These are phyloP conservation scores for Oncopodura yosiiana DNA, from an alignment of 1,140 invertebrate species.

Conservation along the genomic window DNA sequence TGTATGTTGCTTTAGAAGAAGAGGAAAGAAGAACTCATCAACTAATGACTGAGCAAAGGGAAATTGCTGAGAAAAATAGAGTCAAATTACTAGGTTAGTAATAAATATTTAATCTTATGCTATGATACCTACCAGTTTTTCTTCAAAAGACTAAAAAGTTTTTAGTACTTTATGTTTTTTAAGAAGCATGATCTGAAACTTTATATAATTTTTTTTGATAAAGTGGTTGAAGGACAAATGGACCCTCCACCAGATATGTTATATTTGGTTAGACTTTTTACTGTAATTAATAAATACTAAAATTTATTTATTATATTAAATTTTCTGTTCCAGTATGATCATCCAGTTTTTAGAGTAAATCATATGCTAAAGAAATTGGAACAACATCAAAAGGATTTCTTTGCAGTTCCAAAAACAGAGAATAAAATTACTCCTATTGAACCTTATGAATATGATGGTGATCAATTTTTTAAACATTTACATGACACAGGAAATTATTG, in stretches of 20 bases:
- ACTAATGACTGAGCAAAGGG: background rate
- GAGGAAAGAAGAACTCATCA: background rate
- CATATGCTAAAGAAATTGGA: background rate
- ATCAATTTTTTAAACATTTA: background rate
- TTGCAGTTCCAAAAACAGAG: background rate
- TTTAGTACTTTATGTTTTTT: background rate
- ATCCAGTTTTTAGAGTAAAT: background rate
- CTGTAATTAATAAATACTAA: background rate
- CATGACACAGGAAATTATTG: background rate
- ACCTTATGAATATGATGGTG: background rate
- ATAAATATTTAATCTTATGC: background rate
- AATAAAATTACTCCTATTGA: background rate
- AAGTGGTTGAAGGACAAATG: constrained; percentile 1
- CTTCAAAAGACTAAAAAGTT: background rate
- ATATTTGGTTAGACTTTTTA: background rate
- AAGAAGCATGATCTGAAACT: background rate
- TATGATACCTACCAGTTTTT: background rate
- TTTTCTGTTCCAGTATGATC: no score
- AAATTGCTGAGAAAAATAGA: constrained; percentile 7
- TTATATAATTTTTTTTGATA: background rate
- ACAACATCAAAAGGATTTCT: background rate
- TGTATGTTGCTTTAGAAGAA: constrained; percentile 2
- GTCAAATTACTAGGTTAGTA: constrained; percentile 11
- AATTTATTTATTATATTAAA: background rate
- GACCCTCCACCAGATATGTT: constrained; percentile 4